Conservation (phyloP, 1,140 invertebrate species). For the Sminthurinus signatus region DNA sequence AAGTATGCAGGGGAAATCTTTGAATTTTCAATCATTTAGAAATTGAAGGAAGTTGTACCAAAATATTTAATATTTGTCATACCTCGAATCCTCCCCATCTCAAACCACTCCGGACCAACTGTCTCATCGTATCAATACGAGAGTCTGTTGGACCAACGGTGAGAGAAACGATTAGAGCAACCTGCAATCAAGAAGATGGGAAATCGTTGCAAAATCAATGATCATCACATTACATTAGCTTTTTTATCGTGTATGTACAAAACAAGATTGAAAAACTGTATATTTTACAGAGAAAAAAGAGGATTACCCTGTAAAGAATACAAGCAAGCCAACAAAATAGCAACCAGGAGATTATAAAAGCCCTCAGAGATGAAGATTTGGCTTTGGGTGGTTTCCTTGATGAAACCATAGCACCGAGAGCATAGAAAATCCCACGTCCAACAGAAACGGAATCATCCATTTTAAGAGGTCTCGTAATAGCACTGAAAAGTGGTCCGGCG, state of each 20-base stretch:
- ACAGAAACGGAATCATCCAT: slow-evolving; percentile 30
- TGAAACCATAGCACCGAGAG: slow-evolving; percentile 34
- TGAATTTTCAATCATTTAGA: background rate
- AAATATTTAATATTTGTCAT: background rate
- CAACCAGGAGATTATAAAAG: slow-evolving; percentile 38
- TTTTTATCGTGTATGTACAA: too few species aligned
- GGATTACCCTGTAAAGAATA: slow-evolving; percentile 34
- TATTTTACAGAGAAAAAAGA: background rate
- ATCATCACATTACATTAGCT: too few species aligned
- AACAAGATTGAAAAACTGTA: background rate
- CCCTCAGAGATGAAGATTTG: slow-evolving; percentile 28
- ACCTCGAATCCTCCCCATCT: slow-evolving; percentile 34
- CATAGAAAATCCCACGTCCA: slow-evolving; percentile 37
- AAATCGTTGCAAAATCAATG: too few species aligned
- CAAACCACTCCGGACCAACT: slow-evolving; percentile 25
- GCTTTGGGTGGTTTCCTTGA: slow-evolving; percentile 33
- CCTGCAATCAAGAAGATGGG: slow-evolving; percentile 10
- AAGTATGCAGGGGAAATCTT: too few species aligned
- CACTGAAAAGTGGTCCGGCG: slow-evolving; percentile 32
- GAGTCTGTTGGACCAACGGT: slow-evolving; percentile 34
- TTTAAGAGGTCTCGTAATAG: slow-evolving; percentile 32
- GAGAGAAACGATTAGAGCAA: slow-evolving; percentile 37
- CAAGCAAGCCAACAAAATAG: slow-evolving; percentile 37
- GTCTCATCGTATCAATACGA: slow-evolving; percentile 29
- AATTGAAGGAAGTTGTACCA: background rate